Evolutionary conservation across 2,113 vertebrate genomes (phyloP).

Genomic region (Podarcis muralis): DNA sequence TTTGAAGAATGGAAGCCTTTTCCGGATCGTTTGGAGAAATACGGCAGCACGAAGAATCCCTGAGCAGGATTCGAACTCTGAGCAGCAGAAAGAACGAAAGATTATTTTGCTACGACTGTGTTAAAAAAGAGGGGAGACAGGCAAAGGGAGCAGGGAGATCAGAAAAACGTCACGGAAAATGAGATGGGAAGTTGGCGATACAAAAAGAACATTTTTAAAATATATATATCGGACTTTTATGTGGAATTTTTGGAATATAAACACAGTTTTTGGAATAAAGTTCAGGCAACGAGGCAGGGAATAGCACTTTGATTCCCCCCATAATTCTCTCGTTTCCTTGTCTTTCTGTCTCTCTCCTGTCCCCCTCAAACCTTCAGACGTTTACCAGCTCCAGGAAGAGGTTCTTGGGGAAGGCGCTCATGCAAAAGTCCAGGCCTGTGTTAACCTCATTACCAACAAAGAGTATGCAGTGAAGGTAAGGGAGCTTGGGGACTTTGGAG

Average conservation of each 20-base stretch:
- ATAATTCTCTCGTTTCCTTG: neutral
- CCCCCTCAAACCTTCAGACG: conserved; percentile 75
- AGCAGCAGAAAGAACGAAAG: too few relatives aligned
- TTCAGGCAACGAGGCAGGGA: too few relatives aligned
- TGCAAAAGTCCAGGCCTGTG: conserved; percentile 92
- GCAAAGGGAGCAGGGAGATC: neutral
- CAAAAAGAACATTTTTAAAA: neutral
- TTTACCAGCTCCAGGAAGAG: conserved; percentile 95
- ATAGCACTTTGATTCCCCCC: too few relatives aligned
- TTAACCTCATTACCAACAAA: conserved; percentile 96
- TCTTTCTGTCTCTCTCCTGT: neutral
- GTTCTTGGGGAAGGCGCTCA: conserved; percentile 94
- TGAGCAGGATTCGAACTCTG: too few relatives aligned
- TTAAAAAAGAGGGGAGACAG: neutral
- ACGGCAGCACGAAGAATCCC: too few relatives aligned
- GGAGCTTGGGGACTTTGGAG: neutral
- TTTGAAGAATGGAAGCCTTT: too few relatives aligned
- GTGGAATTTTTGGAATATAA: too few relatives aligned
- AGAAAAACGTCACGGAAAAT: neutral
- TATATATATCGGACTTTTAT: too few relatives aligned
- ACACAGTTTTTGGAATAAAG: too few relatives aligned
- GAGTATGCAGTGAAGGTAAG: conserved; percentile 97
- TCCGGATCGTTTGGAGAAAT: too few relatives aligned
- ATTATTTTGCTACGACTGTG: neutral
- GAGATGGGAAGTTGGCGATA: neutral